These are phyloP conservation scores for Xenopus tropicalis DNA, from an alignment of 2,113 vertebrate genomes.

Conservation along the genomic window DNA sequence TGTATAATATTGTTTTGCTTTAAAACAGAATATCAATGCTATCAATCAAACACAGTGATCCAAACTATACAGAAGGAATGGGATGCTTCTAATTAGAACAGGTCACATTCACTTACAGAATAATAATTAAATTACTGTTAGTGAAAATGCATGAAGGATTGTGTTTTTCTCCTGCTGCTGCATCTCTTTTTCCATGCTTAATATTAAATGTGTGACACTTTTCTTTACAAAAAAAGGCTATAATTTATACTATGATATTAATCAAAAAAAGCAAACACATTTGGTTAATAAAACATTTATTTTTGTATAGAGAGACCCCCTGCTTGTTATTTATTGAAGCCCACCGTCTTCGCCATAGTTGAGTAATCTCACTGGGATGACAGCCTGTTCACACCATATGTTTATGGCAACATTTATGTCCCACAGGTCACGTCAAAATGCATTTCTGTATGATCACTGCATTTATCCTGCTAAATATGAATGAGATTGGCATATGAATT, in stretches of 20 bases:
- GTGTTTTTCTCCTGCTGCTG: too few species aligned
- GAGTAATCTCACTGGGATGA: conserved; percentile 9
- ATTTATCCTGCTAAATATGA: conserved; percentile 24
- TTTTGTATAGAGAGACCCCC: too few species aligned
- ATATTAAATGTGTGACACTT: too few species aligned
- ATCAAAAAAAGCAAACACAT: too few species aligned
- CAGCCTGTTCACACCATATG: conserved; percentile 18
- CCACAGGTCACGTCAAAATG: conserved; percentile 16
- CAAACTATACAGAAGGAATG: not conserved
- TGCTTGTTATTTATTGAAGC: conserved; percentile 11
- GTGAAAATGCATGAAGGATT: too few species aligned
- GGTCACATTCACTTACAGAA: not conserved
- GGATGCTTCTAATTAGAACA: not conserved
- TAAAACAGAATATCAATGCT: too few species aligned
- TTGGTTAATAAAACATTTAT: too few species aligned
- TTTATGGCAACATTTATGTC: conserved; percentile 2
- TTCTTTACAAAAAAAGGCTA: too few species aligned
- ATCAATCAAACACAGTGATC: too few species aligned
- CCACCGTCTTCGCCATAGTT: not conserved
- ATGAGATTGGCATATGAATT: conserved; percentile 1
- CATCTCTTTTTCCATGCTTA: too few species aligned
- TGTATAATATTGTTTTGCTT: too few species aligned
- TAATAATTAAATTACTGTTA: conserved; percentile 11
- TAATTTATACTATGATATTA: too few species aligned
- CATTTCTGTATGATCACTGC: conserved; percentile 9